Evolutionary conservation across 1,140 invertebrate genomes (phyloP), one percentile per base, ranked within the genome.

Genomic region (Proctacanthus coquilletti): DNA sequence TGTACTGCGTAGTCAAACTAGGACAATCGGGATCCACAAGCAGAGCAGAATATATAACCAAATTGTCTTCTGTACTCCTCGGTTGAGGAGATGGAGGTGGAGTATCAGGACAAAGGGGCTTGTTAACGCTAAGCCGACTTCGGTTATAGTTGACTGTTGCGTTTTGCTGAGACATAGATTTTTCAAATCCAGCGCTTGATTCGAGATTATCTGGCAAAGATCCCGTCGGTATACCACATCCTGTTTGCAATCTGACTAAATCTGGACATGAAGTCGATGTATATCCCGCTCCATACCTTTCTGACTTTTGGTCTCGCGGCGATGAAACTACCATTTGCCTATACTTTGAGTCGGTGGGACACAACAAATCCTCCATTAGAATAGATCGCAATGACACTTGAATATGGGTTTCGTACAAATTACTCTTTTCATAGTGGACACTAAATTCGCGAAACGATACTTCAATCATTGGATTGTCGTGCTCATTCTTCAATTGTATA

Each of bases 211-310:
- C 73, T 0, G 82, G 82, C 14, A 84, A 61, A 20, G 78, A 82
- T 1, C 62, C 55, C 14, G 55, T 55, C 29, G 49, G 35, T n/a
- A 46, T 39, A 43, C 41, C 47, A 32, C 46, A 31, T 13, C 36
- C 30, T 15, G 41, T 40, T 29, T 33, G 38, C 15, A 41, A 42
- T 9, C 42, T 51, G 8, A 61, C 54, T 29, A 84, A 63, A 52
- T 91, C 75, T 0, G 91, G 87, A 58, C 87, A 93, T 0, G 88
- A 93, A 42, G 70, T 71, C 0, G 88, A 94, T 8, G 83, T 64
- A 43, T 70, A 74, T 38, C 70, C 65, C 34, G 65, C 52, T 48
- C 60, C 49, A 29, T 62, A 60, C 40, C 53, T 43, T 1, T 53
- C 53, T 20, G 56, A 51, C 42, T 57, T 53, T 53, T 65, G 63